Percentiles rank a stretch among this genome's conserved stretches.
Evolutionary conservation across 2,113 vertebrate genomes (phyloP).

Genomic region (Rostratula benghalensis): DNA sequence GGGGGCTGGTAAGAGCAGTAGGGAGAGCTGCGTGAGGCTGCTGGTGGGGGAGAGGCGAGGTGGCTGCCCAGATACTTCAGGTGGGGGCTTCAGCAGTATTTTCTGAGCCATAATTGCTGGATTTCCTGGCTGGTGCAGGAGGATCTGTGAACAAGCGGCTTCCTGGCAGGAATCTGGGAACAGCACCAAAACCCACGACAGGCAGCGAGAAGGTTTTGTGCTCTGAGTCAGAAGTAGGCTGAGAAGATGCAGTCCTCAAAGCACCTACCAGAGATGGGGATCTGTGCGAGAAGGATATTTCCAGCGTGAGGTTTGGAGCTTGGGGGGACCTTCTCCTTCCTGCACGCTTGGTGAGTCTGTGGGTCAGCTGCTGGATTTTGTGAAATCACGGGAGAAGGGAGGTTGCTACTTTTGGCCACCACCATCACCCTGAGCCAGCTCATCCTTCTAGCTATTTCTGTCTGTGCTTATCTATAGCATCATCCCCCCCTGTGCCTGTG

Average conservation of each 20-base stretch:
- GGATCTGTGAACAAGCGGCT: not conserved
- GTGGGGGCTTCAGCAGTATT: not conserved
- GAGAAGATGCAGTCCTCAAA: constrained; percentile 27
- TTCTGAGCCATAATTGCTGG: not conserved
- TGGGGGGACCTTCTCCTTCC: not conserved
- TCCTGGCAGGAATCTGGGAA: constrained; percentile 40
- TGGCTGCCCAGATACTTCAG: not conserved
- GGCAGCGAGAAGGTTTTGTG: not conserved
- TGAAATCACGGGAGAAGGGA: not conserved
- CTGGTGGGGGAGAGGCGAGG: not conserved
- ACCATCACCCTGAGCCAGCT: not conserved
- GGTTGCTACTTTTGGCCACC: not conserved
- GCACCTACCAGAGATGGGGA: not conserved
- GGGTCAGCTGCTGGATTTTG: not conserved
- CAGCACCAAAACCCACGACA: not conserved
- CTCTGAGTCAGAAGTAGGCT: constrained; percentile 43
- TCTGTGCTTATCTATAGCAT: constrained; percentile 46
- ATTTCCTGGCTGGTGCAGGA: not conserved
- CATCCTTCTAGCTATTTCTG: constrained; percentile 61
- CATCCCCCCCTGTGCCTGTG: constrained; percentile 19
- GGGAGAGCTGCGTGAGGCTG: not conserved
- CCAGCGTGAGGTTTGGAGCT: not conserved
- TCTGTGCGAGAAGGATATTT: not conserved
- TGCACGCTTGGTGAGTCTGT: not conserved
- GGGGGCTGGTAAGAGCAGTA: not conserved